Conservation (phyloP, 2,113 vertebrate species). For the Serilophus lunatus region DNA sequence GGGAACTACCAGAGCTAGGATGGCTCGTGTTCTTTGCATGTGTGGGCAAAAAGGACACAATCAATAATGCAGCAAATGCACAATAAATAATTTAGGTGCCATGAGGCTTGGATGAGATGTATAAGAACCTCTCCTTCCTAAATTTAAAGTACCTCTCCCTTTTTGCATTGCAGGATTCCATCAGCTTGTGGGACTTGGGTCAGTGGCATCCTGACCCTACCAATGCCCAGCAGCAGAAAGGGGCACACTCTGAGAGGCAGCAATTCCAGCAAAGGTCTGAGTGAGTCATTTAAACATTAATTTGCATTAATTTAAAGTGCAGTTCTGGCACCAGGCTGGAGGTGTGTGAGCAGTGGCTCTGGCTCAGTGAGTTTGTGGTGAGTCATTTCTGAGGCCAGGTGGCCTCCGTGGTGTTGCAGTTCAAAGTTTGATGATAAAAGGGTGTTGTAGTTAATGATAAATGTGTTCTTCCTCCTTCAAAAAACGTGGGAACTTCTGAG, state of each 20-base stretch:
- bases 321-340: neutral
- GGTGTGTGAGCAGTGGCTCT: neutral
- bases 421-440: neutral
- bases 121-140: neutral
- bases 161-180: neutral
- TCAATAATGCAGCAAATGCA: neutral
- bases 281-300: neutral
- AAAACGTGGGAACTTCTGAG: neutral
- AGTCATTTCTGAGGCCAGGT: neutral
- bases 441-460: neutral
- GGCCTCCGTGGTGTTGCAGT: neutral
- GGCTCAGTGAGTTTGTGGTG: neutral
- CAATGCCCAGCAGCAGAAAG: neutral
- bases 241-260: neutral
- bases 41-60: neutral
- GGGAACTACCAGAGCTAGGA: neutral
- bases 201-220: neutral
- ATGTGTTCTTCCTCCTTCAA: neutral
- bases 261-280: neutral
- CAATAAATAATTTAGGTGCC: neutral
- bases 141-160: neutral
- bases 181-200: neutral
- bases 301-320: neutral
- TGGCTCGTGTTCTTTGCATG: neutral
- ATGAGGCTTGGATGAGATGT: neutral